phyloP scores from a whole-genome alignment of 2,113 vertebrate species.

The Hippocampus comes region DNA sequence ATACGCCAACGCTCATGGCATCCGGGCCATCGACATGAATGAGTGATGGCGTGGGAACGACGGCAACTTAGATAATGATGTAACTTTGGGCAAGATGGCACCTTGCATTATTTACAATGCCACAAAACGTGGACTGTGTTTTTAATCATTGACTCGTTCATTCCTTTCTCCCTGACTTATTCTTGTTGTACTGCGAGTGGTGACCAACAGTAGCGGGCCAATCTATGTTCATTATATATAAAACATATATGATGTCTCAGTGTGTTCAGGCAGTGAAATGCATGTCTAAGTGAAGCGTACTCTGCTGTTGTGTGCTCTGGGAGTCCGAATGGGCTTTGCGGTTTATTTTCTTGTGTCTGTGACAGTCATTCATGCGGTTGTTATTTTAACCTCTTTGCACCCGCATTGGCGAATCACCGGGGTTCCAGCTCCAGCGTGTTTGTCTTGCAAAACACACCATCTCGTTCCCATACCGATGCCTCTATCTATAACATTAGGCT shows the following conservation, averaged over 20 bases:
- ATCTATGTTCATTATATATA: too few species aligned
- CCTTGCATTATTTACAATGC: not conserved
- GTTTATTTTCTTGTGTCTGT: slow-evolving; percentile 33
- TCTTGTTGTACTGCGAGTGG: too few species aligned
- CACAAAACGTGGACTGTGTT: not conserved
- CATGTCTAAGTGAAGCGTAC: slow-evolving; percentile 2
- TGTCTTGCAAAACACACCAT: slow-evolving; percentile 34
- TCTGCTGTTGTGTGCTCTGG: slow-evolving; percentile 17
- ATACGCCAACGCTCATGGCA: slow-evolving; percentile 89
- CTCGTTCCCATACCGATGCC: slow-evolving; percentile 26
- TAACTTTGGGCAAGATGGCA: not conserved
- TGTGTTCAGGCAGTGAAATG: slow-evolving; percentile 1
- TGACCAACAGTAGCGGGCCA: too few species aligned
- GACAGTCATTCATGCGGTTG: slow-evolving; percentile 34
- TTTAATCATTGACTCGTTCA: not conserved
- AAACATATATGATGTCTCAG: too few species aligned
- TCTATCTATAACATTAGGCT: not conserved
- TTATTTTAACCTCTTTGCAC: slow-evolving; percentile 61
- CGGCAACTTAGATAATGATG: not conserved
- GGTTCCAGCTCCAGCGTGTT: slow-evolving; percentile 35
- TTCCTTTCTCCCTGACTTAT: not conserved
- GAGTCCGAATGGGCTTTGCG: slow-evolving; percentile 22
- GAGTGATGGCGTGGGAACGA: slow-evolving; percentile 59
- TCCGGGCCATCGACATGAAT: slow-evolving; percentile 80
- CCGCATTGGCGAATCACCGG: slow-evolving; percentile 32